Percentiles rank a stretch among this genome's conserved stretches.
Evolutionary conservation across 2,113 vertebrate genomes (phyloP).

Genomic region (Microtus oregoni): DNA sequence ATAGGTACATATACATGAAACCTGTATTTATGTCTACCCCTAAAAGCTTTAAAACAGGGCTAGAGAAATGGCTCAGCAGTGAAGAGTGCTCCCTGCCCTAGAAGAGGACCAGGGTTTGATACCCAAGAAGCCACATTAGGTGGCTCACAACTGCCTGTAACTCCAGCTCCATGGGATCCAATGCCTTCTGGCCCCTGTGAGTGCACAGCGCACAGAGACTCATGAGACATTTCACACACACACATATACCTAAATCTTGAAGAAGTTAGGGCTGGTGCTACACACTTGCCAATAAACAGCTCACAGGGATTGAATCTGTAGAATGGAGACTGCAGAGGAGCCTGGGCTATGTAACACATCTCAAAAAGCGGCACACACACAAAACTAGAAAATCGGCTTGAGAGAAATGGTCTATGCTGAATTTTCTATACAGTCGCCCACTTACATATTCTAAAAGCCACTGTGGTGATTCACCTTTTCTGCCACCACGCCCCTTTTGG

Average conservation of each 20-base stretch:
- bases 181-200: not conserved
- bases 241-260: not conserved
- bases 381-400: not conserved
- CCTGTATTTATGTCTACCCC: not conserved
- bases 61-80: not conserved
- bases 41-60: not conserved
- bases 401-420: not conserved
- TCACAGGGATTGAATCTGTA: not conserved
- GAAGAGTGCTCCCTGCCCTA: not conserved
- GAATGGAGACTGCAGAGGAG: not conserved
- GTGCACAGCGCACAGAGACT: not conserved
- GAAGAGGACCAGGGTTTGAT: not conserved
- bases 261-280: not conserved
- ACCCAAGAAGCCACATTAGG: not conserved
- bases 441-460: not conserved
- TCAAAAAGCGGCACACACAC: too few relatives aligned
- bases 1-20: not conserved
- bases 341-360: not conserved
- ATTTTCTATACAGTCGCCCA: not conserved
- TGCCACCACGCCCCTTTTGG: not conserved
- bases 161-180: not conserved
- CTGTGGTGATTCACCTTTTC: not conserved
- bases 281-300: not conserved
- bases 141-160: not conserved
- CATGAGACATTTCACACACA: not conserved